phyloP scores from a whole-genome alignment of 2,888 invertebrate species.

The Thecocarcelia acutangulata region DNA sequence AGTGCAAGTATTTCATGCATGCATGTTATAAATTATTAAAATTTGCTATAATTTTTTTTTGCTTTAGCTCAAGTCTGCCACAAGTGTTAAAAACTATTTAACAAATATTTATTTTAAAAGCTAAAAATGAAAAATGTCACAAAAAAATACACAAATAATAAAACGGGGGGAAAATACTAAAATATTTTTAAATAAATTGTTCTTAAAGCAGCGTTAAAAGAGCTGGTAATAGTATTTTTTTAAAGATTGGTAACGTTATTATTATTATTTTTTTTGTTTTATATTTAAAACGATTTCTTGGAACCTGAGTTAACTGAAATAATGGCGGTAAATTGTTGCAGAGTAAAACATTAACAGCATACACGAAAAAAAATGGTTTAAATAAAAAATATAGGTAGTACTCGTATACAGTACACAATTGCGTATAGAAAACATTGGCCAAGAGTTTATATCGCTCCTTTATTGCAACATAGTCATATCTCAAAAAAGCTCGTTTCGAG shows the following conservation, averaged over 20 bases:
- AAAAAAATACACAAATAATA: not conserved
- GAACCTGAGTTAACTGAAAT: not conserved
- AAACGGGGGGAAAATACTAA: not conserved
- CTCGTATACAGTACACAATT: no score
- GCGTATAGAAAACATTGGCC: no score
- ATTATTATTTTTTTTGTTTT: no score
- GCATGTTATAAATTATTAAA: constrained; percentile 47
- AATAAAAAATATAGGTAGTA: no score
- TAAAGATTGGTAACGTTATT: constrained; percentile 28
- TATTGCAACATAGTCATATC: no score
- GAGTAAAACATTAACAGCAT: not conserved
- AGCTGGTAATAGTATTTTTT: constrained; percentile 31
- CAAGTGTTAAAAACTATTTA: constrained; percentile 54
- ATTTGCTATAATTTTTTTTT: not conserved
- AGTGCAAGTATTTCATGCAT: constrained; percentile 43
- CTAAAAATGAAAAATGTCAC: not conserved
- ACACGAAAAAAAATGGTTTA: not conserved
- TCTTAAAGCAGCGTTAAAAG: constrained; percentile 42
- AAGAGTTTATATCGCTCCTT: no score
- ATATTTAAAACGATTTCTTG: constrained; percentile 21
- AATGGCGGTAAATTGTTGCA: not conserved
- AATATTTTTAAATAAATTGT: constrained; percentile 48
- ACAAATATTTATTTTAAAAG: constrained; percentile 38
- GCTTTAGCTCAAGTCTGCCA: constrained; percentile 1
- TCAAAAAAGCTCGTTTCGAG: no score